phyloP scores from a whole-genome alignment of 2,797 vertebrate genomes.

The Echiichthys vipera region DNA sequence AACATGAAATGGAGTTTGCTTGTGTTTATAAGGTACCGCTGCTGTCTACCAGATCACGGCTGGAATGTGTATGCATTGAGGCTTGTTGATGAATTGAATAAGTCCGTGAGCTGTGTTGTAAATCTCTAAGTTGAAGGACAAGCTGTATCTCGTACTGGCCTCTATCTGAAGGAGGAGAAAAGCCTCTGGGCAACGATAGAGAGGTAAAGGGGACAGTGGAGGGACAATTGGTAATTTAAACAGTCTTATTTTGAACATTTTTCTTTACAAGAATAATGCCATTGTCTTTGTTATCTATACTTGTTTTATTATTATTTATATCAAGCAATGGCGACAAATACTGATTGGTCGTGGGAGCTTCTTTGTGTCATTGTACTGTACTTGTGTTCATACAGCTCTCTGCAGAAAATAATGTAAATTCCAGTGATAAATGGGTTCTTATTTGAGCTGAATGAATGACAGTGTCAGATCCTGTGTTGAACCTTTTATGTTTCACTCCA shows the following conservation, averaged over 20 bases:
- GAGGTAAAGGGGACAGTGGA: slow-evolving; percentile 42
- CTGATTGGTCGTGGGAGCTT: background rate
- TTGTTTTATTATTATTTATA: slow-evolving; percentile 4
- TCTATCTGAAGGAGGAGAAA: slow-evolving; percentile 69
- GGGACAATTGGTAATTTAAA: slow-evolving; percentile 60
- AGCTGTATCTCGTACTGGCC: slow-evolving; percentile 68
- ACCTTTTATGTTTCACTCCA: slow-evolving; percentile 78
- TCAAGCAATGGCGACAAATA: background rate
- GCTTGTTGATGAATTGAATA: slow-evolving; percentile 77
- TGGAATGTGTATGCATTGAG: slow-evolving; percentile 74
- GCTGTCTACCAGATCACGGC: slow-evolving; percentile 56
- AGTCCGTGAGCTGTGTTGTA: slow-evolving; percentile 75
- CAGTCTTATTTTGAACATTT: slow-evolving; percentile 48
- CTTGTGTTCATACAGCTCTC: background rate
- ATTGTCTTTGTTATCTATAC: slow-evolving; percentile 22
- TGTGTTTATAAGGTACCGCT: slow-evolving; percentile 44
- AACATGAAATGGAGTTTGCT: slow-evolving; percentile 62
- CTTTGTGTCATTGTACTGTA: background rate
- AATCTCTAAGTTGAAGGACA: slow-evolving; percentile 83
- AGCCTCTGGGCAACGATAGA: slow-evolving; percentile 64
- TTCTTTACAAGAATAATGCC: slow-evolving; percentile 15
- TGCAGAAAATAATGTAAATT: slow-evolving; percentile 14
- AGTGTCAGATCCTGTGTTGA: slow-evolving; percentile 78
- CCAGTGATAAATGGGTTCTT: slow-evolving; percentile 62
- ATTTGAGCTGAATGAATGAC: slow-evolving; percentile 75